Percentiles rank a stretch among this genome's conserved stretches.
phyloP scores from a whole-genome alignment of 2,113 vertebrate genomes.

The Myrmophylax atrothorax region DNA sequence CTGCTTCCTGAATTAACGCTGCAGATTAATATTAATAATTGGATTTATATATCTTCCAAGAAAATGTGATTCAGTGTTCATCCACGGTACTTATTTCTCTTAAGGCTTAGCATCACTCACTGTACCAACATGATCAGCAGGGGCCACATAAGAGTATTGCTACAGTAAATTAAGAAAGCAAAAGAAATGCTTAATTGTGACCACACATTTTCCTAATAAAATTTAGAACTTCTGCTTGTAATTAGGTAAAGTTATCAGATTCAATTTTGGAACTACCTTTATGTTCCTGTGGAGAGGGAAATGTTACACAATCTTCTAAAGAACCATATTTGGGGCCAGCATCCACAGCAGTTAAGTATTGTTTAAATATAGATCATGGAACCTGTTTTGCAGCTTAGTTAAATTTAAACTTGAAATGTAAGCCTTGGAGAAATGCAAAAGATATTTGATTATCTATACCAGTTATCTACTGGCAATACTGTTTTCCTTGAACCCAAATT shows the following conservation, averaged over 20 bases:
- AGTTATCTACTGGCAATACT: not conserved
- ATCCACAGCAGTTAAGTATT: not conserved
- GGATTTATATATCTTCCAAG: not conserved
- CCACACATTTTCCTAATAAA: not conserved
- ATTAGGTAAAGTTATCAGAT: not conserved
- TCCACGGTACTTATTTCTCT: not conserved
- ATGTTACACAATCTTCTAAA: not conserved
- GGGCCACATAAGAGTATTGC: not conserved
- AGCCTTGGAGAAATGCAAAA: not conserved
- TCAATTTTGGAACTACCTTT: not conserved
- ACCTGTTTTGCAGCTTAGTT: slow-evolving; percentile 14
- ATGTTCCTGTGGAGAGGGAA: not conserved
- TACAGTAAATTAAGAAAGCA: not conserved
- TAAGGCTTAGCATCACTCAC: not conserved
- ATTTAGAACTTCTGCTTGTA: not conserved
- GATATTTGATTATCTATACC: not conserved
- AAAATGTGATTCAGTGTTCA: not conserved
- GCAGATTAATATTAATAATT: not conserved
- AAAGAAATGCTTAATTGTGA: not conserved
- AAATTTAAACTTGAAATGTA: slow-evolving; percentile 24
- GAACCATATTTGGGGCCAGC: not conserved
- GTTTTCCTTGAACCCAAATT: not conserved
- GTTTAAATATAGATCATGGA: slow-evolving; percentile 7
- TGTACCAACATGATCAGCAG: not conserved
- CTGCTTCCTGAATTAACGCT: not conserved